Base-by-base conservation (phyloP, 2,888 invertebrate species). In the Dichetophora obliterata region DNA sequence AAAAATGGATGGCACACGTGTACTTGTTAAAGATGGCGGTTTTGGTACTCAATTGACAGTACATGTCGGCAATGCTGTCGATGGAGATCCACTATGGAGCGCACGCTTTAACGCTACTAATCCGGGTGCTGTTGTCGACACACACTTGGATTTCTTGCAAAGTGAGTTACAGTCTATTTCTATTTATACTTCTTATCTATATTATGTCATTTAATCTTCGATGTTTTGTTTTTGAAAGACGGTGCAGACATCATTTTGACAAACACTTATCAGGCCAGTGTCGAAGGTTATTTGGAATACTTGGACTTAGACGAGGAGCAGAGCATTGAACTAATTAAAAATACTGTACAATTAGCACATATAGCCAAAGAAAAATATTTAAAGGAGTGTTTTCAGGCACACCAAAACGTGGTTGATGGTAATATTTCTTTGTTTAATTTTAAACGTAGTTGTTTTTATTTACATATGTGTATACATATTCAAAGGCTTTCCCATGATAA, bases 71-170 rank as follows among this genome's bases (percentile, higher is more conserved):
- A 92, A 93, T 81, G 92, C 92, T 75, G 94, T 96, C 77, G 95
- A 96, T 86, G 94, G 94, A 0, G 96, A 97, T 88, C 96, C 96
- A 0, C 89, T 98, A 48, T 98, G 97, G 97, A 96, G 95, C 84
- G 94, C 96, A 5, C 91, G 95, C 77, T 94, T 95, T 85, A 91
- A 97, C 79, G 92, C 93, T 76, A 94, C 94, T 1, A 92, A 96
- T 88, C 95, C 95, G 3, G 91, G 94, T 16, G 95, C 95, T 72
- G 93, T 97, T 73, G 91, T 94, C 79, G 92, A 92, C 82, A 94
- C 95, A 0, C 97, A 97, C 89, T 90, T 95, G 83, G 96, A 95
- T 86, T 96, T 95, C 87, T 89, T 96, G 66, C 91, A 93, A 90
- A 94, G 95, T 94, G 79, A 84, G 85, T 82, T 43, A 16, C n/a